These are phyloP conservation scores for Mnemiopsis leidyi DNA, from an alignment of 37 sponge, comb jelly and placozoan species.

Conservation along the genomic window DNA sequence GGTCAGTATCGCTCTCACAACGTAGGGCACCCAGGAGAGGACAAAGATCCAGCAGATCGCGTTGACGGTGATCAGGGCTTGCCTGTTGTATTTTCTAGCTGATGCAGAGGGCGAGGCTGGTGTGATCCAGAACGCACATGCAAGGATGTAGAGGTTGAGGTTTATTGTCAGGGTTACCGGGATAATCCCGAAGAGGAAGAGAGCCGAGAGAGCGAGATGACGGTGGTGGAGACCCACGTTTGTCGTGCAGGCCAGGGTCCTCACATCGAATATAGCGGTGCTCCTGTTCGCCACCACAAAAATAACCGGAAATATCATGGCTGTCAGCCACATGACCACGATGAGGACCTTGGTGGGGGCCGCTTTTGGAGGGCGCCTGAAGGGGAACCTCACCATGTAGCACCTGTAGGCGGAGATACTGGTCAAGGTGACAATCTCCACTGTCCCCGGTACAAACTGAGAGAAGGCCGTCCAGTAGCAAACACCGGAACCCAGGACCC, in stretches of 20 bases:
- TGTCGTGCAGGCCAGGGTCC: constrained; percentile 5
- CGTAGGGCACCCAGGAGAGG: constrained; percentile 33
- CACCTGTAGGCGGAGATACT: constrained; percentile 12
- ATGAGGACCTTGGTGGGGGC: not conserved
- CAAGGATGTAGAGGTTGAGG: constrained; percentile 25
- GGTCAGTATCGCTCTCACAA: not conserved
- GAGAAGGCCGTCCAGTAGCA: constrained; percentile 42
- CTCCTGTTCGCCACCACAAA: constrained; percentile 46
- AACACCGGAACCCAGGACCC: constrained; percentile 30
- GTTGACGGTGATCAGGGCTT: constrained; percentile 47
- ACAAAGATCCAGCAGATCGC: constrained; percentile 46
- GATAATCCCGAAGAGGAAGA: constrained; percentile 35
- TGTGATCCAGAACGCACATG: constrained; percentile 27
- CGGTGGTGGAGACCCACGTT: not conserved
- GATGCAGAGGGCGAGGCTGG: not conserved
- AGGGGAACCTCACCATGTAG: constrained; percentile 46
- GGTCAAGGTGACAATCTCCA: constrained; percentile 59
- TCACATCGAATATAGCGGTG: constrained; percentile 50
- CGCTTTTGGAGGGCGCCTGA: not conserved
- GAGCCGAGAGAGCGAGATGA: not conserved
- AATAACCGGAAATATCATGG: not conserved
- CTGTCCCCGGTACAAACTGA: constrained; percentile 49
- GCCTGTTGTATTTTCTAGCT: not conserved
- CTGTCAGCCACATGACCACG: not conserved
- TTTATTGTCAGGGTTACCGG: not conserved